Percentiles rank a stretch among this genome's conserved stretches.
Conservation (phyloP, 2,797 vertebrate genomes). For the Delichon dasypus region DNA sequence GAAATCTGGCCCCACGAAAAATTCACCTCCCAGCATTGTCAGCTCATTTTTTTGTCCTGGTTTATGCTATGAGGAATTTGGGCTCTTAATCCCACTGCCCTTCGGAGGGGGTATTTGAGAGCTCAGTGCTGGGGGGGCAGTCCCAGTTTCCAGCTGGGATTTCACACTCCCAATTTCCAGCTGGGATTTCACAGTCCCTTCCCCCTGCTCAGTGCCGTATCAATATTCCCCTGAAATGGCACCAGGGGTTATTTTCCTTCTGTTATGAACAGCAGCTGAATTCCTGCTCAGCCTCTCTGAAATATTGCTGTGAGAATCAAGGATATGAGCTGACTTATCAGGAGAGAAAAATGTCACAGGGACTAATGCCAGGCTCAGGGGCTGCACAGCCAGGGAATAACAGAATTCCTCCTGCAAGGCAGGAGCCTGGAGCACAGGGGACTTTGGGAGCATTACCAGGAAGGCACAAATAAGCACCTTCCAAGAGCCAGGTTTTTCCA, state of each 20-base stretch:
- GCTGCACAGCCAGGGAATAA: neutral
- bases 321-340: slow-evolving; percentile 27
- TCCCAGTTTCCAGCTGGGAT: neutral
- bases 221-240: slow-evolving; percentile 7
- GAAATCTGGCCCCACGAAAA: neutral
- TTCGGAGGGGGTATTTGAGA: neutral
- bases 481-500: neutral
- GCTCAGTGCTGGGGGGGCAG: neutral
- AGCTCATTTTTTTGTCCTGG: neutral
- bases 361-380: slow-evolving; percentile 19
- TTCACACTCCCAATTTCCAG: neutral
- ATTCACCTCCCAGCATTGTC: neutral
- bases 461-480: neutral
- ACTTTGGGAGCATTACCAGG: neutral
- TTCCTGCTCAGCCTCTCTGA: slow-evolving; percentile 9
- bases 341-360: neutral
- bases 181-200: neutral
- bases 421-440: neutral
- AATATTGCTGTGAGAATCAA: slow-evolving; percentile 45
- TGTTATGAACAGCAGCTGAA: neutral
- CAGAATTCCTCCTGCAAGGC: neutral
- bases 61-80: neutral
- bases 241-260: slow-evolving; percentile 20
- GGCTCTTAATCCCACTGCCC: neutral
- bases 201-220: neutral